Conservation (phyloP, 2,888 invertebrate species). For the Ceramica pisi region DNA sequence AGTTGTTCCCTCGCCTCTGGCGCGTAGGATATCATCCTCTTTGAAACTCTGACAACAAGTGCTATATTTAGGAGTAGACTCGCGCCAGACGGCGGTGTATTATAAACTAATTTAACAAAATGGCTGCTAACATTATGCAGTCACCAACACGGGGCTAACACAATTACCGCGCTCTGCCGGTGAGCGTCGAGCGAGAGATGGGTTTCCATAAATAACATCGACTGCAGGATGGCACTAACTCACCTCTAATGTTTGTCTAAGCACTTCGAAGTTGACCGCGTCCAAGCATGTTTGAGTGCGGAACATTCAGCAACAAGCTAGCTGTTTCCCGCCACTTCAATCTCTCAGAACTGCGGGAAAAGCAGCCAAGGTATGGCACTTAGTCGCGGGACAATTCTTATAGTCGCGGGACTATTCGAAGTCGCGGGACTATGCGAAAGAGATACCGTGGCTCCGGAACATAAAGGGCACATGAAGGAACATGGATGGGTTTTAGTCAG, state of each 20-base stretch:
- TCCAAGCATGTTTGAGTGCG: background rate
- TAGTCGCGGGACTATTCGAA: no score
- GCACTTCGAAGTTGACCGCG: background rate
- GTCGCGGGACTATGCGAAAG: no score
- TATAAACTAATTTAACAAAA: conserved; percentile 8
- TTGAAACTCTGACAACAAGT: background rate
- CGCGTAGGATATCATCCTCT: background rate
- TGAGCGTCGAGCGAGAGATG: background rate
- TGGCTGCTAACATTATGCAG: background rate
- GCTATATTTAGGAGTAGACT: conserved; percentile 12
- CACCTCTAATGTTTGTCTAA: background rate
- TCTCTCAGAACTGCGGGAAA: no score
- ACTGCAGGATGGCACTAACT: background rate
- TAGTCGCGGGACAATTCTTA: no score
- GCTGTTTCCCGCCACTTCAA: background rate
- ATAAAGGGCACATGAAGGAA: no score
- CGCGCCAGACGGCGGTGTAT: conserved; percentile 8
- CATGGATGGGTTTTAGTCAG: no score
- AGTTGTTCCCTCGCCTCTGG: background rate
- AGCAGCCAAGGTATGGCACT: no score
- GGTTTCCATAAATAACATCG: conserved; percentile 8
- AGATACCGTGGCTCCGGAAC: no score
- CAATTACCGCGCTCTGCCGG: background rate
- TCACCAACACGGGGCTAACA: background rate
- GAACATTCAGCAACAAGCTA: background rate